Percentiles rank a stretch among this genome's conserved stretches.
These are phyloP conservation scores for Loxodonta africana DNA, from an alignment of 2,113 vertebrate species.

Conservation along the genomic window DNA sequence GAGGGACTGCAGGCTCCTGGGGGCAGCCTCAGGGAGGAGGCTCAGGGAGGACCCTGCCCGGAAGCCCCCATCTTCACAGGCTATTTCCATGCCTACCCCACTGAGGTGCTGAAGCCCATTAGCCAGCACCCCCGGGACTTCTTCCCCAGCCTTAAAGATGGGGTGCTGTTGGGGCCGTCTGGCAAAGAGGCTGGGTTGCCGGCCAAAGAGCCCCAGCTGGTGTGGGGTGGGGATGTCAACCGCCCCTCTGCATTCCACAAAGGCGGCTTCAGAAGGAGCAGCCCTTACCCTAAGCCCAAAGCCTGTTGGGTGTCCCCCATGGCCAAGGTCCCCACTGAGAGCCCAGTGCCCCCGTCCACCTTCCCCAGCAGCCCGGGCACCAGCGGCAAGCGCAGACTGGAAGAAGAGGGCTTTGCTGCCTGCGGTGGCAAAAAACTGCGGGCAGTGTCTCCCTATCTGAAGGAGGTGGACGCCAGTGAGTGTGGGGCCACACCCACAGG, in stretches of 20 bases:
- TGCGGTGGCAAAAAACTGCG: conserved; percentile 56
- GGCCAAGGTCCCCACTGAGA: conserved; percentile 62
- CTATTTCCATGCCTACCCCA: conserved; percentile 81
- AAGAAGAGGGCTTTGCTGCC: conserved; percentile 36
- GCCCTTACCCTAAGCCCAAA: conserved; percentile 64
- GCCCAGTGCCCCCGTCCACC: background rate
- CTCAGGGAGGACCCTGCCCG: accelerated
- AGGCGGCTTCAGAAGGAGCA: conserved; percentile 40
- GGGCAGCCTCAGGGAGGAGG: background rate
- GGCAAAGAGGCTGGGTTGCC: conserved; percentile 59
- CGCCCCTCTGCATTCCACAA: conserved; percentile 80
- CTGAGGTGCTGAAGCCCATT: conserved; percentile 71
- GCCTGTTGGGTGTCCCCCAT: conserved; percentile 86
- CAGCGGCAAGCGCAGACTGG: conserved; percentile 47
- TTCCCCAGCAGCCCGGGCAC: background rate
- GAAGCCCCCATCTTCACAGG: conserved; percentile 71
- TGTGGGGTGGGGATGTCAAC: conserved; percentile 73
- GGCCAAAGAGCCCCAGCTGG: conserved; percentile 3
- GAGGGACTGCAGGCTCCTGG: background rate
- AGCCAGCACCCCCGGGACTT: conserved; percentile 79
- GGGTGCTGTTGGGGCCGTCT: background rate
- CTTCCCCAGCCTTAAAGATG: conserved; percentile 80
- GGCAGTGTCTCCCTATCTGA: conserved; percentile 72
- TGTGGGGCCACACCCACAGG: accelerated
- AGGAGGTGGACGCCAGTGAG: conserved; percentile 47